A percentile compares a stretch with the other conserved stretches of the same genome.
phyloP scores from a whole-genome alignment of 2,113 vertebrate genomes.

The Mormyrus lacerda region DNA sequence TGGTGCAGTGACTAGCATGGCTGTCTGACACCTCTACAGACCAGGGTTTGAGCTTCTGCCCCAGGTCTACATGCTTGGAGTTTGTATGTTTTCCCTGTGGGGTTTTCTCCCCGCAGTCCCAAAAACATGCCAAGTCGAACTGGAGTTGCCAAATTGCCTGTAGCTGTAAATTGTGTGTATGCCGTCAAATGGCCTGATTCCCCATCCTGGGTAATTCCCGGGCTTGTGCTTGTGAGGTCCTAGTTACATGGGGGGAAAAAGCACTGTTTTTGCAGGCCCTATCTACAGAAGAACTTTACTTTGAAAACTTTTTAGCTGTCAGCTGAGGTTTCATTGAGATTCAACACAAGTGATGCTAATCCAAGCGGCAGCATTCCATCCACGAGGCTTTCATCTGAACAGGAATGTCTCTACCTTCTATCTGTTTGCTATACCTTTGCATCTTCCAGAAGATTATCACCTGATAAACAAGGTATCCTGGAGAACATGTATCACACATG shows the following conservation, averaged over 20 bases:
- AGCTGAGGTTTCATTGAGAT: background rate
- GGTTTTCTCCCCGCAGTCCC: background rate
- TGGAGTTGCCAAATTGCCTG: background rate
- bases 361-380: background rate
- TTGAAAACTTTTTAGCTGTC: background rate
- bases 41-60: background rate
- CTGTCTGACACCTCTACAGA: background rate
- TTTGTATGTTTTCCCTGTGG: background rate
- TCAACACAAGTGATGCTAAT: background rate
- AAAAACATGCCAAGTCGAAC: background rate
- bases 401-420: background rate
- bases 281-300: background rate
- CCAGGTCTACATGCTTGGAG: background rate
- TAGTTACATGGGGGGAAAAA: background rate
- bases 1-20: background rate
- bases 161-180: background rate
- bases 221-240: background rate
- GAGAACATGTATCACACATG: background rate
- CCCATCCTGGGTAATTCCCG: background rate
- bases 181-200: background rate
- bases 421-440: background rate
- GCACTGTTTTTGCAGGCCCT: background rate
- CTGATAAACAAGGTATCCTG: background rate
- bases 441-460: background rate
- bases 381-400: background rate